These are phyloP conservation scores for Apeltes quadracus DNA, from an alignment of 2,113 vertebrate genomes.

Conservation along the genomic window DNA sequence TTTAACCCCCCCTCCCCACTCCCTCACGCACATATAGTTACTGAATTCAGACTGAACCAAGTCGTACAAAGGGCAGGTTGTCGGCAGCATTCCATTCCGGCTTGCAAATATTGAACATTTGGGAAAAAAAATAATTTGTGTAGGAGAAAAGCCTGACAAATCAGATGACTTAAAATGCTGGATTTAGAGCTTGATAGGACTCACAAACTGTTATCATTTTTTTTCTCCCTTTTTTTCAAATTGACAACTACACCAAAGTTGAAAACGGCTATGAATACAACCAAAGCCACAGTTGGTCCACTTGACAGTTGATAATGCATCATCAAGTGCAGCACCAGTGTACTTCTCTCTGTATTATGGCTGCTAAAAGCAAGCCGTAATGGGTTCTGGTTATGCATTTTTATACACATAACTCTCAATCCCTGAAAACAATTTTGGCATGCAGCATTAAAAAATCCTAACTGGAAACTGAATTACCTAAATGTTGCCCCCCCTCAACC, in stretches of 20 bases:
- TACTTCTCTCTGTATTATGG: conserved; percentile 63
- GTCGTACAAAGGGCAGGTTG: neutral
- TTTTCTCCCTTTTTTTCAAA: conserved; percentile 19
- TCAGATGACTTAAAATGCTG: neutral
- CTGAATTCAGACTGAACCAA: neutral
- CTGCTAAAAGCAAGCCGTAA: conserved; percentile 69
- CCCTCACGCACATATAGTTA: neutral
- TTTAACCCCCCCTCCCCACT: neutral
- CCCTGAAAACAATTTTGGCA: conserved; percentile 67
- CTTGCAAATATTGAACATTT: neutral
- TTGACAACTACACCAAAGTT: conserved; percentile 50
- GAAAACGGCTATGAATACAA: conserved; percentile 51
- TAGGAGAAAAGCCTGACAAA: neutral
- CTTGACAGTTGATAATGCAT: conserved; percentile 73
- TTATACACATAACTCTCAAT: conserved; percentile 56
- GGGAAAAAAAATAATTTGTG: neutral
- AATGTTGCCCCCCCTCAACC: conserved; percentile 21
- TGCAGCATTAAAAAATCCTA: conserved; percentile 45
- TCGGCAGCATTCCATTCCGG: neutral
- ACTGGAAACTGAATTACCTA: conserved; percentile 52
- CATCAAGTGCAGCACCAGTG: conserved; percentile 66
- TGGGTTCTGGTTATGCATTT: conserved; percentile 68
- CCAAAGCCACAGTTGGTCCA: conserved; percentile 65
- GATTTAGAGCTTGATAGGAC: neutral
- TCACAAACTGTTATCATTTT: neutral